These are phyloP conservation scores for Ceratosolen solmsi DNA, from an alignment of 1,140 invertebrate genomes.

Conservation along the genomic window DNA sequence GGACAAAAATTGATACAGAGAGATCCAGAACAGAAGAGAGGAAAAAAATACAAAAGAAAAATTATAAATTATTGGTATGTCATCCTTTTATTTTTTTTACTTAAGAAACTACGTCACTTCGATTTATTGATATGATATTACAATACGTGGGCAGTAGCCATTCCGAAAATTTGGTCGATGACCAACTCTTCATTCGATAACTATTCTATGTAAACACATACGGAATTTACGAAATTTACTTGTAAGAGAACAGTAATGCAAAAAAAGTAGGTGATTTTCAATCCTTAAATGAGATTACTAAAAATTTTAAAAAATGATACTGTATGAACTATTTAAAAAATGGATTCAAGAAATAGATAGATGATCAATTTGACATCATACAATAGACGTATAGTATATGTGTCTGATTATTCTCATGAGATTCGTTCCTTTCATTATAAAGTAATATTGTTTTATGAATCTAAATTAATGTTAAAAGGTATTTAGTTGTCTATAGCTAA, in stretches of 20 bases:
- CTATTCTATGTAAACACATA: conserved; percentile 52
- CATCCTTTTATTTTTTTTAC: neutral
- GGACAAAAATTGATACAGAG: neutral
- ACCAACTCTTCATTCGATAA: conserved; percentile 67
- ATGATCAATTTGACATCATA: too few relatives aligned
- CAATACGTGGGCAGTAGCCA: conserved; percentile 66
- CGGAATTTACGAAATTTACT: neutral
- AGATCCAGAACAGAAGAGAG: neutral
- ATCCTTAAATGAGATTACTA: conserved; percentile 20
- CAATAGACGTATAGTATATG: too few relatives aligned
- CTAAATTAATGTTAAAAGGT: too few relatives aligned
- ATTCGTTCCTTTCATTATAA: too few relatives aligned
- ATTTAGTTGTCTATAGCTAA: too few relatives aligned
- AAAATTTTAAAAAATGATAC: too few relatives aligned
- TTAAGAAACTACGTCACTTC: conserved; percentile 52
- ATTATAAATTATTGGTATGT: conserved; percentile 49
- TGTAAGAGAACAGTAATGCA: neutral
- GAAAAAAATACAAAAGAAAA: neutral
- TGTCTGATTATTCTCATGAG: too few relatives aligned
- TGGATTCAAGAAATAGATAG: too few relatives aligned
- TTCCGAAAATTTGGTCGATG: conserved; percentile 60
- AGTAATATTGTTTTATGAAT: too few relatives aligned
- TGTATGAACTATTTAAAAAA: too few relatives aligned
- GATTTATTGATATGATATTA: conserved; percentile 72
- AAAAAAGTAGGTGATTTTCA: neutral